Base-by-base conservation (phyloP, 2,797 vertebrate species). In the Dicrostonyx torquatus region DNA sequence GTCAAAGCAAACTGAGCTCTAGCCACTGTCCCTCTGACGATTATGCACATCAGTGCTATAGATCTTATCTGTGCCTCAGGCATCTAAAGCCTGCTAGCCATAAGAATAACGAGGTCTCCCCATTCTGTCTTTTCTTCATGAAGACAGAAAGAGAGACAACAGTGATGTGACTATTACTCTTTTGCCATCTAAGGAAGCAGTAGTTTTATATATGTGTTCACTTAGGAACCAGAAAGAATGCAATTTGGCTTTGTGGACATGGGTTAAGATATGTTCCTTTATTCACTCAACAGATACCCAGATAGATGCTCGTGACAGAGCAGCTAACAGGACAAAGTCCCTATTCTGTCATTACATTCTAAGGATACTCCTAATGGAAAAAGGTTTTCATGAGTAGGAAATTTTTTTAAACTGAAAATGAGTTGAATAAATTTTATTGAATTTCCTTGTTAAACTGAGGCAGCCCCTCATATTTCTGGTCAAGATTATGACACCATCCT, bases 191-290 rank as follows among this genome's bases (percentile, higher is more conserved):
- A 86, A 88, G 96, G 20, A 97, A 97, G 95, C 95, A 97, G 94
- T 97, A 12, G 2, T 92, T 96, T 97, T 97, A 97, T 96, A 97
- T 97, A 97, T 93, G 90, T 95, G 18, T 18, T 91, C 95, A 97
- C 87, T 98, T 95, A 92, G 89, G 95, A 96, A 93, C 88, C 73
- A 64, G 70, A 43, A 92, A 83, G 93, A 96, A 95, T 92, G 93
- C 92, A 95, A 6, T 94, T 96, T 94, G 96, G 94, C n/a, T 91
- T 24, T 89, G 86, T 90, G 96, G 95, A 96, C 96, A 93, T 91
- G 48, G 91, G 91, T 79, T 90, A 97, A 95, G 76, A 77, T 87
- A 68, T 72, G 43, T 70, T 88, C 29, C 79, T 83, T 80, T 29
- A 86, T 60, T 92, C 66, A 93, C 22, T 96, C 7, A 40, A 66